Percentiles rank a stretch among this genome's conserved stretches.
These are phyloP conservation scores for Callipepla californica DNA, from an alignment of 2,113 vertebrate genomes.

Conservation along the genomic window DNA sequence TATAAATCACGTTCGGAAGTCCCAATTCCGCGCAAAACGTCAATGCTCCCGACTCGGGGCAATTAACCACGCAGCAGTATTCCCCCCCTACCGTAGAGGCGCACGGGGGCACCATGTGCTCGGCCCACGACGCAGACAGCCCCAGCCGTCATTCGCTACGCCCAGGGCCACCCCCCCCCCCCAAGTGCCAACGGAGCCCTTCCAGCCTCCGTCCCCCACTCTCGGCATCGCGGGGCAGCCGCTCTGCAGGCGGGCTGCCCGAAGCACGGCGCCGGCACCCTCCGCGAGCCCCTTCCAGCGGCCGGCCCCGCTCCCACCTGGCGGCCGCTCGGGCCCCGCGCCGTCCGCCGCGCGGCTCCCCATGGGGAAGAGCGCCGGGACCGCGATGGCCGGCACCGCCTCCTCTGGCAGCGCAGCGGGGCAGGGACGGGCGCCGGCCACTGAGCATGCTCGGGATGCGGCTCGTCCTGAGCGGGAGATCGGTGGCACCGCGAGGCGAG, in stretches of 20 bases:
- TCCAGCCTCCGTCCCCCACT: too few relatives aligned
- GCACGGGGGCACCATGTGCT: background rate
- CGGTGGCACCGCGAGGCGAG: too few relatives aligned
- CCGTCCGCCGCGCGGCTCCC: background rate
- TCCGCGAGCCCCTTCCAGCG: background rate
- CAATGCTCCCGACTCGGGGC: fast-evolving
- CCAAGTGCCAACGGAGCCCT: too few relatives aligned
- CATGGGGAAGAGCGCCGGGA: background rate
- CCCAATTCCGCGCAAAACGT: fast-evolving
- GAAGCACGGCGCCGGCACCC: background rate
- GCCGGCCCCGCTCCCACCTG: background rate
- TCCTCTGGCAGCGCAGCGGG: background rate
- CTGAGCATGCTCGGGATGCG: constrained; percentile 27
- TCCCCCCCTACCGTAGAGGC: fast-evolving
- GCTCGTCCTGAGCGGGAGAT: too few relatives aligned
- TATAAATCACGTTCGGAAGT: background rate
- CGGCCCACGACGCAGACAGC: background rate
- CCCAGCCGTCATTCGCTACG: background rate
- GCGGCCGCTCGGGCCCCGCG: background rate
- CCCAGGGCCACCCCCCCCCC: too few relatives aligned
- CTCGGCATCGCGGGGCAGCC: too few relatives aligned
- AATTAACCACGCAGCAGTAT: fast-evolving
- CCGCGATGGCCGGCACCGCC: background rate
- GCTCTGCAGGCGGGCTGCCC: too few relatives aligned
- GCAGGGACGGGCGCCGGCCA: background rate